Evolutionary conservation across 2,797 vertebrate species (phyloP).

Genomic region (Anguilla marmorata): DNA sequence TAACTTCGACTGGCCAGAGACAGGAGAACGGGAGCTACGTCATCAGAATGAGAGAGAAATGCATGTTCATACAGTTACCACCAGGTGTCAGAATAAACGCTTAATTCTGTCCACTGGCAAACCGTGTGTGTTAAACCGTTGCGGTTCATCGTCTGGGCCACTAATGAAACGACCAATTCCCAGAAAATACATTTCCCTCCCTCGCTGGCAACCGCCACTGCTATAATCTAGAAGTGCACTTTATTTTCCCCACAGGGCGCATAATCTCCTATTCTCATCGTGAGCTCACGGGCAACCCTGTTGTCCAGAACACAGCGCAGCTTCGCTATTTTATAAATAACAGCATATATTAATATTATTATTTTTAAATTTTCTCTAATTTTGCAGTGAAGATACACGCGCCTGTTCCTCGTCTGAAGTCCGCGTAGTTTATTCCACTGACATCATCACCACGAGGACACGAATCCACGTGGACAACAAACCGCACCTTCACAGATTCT

Average conservation of each 20-base stretch:
- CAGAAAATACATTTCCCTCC: constrained; percentile 48
- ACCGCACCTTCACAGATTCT: background rate
- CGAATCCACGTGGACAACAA: background rate
- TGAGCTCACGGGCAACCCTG: constrained; percentile 1
- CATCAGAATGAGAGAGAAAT: background rate
- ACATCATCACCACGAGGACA: background rate
- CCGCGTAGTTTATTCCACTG: background rate
- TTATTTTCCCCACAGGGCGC: constrained; percentile 31
- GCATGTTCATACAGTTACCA: constrained; percentile 18
- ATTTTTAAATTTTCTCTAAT: background rate
- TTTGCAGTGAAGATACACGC: background rate
- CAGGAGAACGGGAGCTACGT: background rate
- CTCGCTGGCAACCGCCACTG: constrained; percentile 33
- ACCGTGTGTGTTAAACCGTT: constrained; percentile 59
- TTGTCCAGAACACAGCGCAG: background rate
- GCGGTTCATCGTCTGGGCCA: constrained; percentile 52
- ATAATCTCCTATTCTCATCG: constrained; percentile 15
- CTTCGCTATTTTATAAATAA: background rate
- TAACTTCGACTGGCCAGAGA: background rate
- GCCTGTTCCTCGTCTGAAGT: background rate
- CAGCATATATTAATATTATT: background rate
- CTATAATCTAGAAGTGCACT: constrained; percentile 34
- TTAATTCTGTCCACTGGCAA: constrained; percentile 27
- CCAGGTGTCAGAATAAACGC: constrained; percentile 36
- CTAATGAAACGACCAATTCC: constrained; percentile 57